Base-by-base conservation (phyloP, 1,140 invertebrate genomes). In the Cydia splendana region DNA sequence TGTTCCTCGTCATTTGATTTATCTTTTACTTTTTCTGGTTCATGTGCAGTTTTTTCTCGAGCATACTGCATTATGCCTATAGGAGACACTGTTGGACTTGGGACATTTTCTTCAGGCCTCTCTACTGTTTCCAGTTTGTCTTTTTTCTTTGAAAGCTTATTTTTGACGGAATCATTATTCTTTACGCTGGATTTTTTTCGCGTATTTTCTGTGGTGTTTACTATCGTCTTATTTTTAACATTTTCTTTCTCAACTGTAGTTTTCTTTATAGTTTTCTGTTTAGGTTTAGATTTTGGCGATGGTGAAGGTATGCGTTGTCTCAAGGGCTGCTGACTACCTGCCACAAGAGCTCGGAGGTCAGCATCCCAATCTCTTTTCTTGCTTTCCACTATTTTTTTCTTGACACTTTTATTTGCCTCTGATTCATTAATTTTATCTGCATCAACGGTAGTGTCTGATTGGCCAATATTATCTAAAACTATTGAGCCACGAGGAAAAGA, bases 311-410 rank as follows among this genome's bases (percentile, higher is more conserved):
- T 38, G 10, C n/a, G 69, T 62, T 38, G 69, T 62, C 30, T 76
- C 77, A 30, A 71, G 48, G 65, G 77, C 69, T 75, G 57, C 69
- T 30, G 73, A 75, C 78, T 79, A 62, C 69, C 75, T 45, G 80
- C 53, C 6, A 80, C 79, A 30, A 89, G 76, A 12, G 83, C 83
- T 15, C 91, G 85, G 53, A 93, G 80, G 69, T 91, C 86, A 20
- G 89, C 80, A 80, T 93, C 91, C 91, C 91, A 93, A 77, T 90
- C 86, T n/a, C 48, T 79, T 83, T 82, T 86, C 67, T 84, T 85
- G n/a, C 75, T 74, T 75, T 84, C 28, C n/a, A 57, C 12, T 45
- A 24, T 78, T 81, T 73, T 84, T 80, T 81, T 86, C 51, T 73
- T n/a, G 24, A 13, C 76, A 38, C 38, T 78, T 48, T 77, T 75